Percentiles rank a stretch among this genome's conserved stretches.
phyloP scores from a whole-genome alignment of 2,113 vertebrate species.

The Callipepla squamata region DNA sequence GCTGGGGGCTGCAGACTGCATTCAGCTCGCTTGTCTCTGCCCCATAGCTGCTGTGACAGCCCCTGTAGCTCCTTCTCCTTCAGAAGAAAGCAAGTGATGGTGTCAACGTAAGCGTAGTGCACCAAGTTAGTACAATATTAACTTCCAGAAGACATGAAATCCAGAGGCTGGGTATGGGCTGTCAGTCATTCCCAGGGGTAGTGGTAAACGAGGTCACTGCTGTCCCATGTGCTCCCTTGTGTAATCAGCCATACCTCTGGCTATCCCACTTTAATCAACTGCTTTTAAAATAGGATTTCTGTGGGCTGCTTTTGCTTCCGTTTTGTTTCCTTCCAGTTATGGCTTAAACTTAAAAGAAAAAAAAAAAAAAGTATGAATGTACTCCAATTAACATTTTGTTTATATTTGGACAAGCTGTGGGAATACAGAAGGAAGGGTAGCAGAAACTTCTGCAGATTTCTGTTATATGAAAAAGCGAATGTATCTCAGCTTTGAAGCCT shows the following conservation, averaged over 20 bases:
- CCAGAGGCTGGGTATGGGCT: not conserved
- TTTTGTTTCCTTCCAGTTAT: not conserved
- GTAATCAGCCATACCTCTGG: not conserved
- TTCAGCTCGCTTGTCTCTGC: not conserved
- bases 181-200: not conserved
- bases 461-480: accelerated
- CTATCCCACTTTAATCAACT: not conserved
- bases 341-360: not conserved
- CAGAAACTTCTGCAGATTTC: not conserved
- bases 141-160: not conserved
- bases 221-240: not conserved
- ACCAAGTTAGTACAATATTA: not conserved
- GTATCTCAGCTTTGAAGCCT: not conserved
- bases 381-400: not conserved
- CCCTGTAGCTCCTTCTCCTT: not conserved
- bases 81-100: not conserved
- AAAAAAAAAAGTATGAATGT: not conserved
- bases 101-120: accelerated
- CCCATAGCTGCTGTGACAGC: not conserved
- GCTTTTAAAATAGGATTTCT: not conserved
- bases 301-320: not conserved
- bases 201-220: not conserved
- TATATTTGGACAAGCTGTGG: not conserved
- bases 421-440: not conserved
- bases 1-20: not conserved